Evolutionary conservation across 2,113 vertebrate species (phyloP).

Genomic region (Chinchilla lanigera): DNA sequence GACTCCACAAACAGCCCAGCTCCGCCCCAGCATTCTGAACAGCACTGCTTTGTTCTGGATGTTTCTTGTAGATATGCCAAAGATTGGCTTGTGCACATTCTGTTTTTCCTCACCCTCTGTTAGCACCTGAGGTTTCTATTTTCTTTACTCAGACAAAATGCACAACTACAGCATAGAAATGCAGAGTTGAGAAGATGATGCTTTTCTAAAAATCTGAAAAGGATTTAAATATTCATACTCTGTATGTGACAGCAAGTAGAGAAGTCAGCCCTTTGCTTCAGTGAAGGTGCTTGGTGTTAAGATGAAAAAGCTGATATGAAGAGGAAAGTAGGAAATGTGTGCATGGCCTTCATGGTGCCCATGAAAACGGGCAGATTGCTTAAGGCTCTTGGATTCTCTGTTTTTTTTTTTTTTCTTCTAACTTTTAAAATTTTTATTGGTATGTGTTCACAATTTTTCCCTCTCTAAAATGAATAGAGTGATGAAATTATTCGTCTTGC

Average conservation of each 20-base stretch:
- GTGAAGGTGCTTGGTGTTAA: not conserved
- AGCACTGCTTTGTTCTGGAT: not conserved
- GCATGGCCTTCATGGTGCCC: not conserved
- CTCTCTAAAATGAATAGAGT: not conserved
- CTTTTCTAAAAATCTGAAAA: constrained; percentile 26
- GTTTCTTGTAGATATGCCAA: rapidly evolving
- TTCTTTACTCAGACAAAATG: not conserved
- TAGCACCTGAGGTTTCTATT: not conserved
- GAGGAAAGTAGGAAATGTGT: constrained; percentile 24
- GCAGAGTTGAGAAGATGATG: not conserved
- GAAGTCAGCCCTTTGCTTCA: not conserved
- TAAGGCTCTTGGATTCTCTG: not conserved
- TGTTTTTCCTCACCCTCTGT: not conserved
- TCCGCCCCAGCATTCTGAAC: rapidly evolving
- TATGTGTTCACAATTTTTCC: not conserved
- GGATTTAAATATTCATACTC: not conserved
- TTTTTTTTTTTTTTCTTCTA: not conserved
- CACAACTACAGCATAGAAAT: not conserved
- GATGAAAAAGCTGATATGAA: not conserved
- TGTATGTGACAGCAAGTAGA: not conserved
- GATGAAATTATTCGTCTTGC: not conserved
- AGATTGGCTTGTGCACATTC: too few species aligned
- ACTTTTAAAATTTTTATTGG: not conserved
- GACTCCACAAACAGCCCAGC: not conserved
- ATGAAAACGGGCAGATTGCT: not conserved